These are phyloP conservation scores for Apus apus DNA, from an alignment of 2,113 vertebrate genomes.

Conservation along the genomic window DNA sequence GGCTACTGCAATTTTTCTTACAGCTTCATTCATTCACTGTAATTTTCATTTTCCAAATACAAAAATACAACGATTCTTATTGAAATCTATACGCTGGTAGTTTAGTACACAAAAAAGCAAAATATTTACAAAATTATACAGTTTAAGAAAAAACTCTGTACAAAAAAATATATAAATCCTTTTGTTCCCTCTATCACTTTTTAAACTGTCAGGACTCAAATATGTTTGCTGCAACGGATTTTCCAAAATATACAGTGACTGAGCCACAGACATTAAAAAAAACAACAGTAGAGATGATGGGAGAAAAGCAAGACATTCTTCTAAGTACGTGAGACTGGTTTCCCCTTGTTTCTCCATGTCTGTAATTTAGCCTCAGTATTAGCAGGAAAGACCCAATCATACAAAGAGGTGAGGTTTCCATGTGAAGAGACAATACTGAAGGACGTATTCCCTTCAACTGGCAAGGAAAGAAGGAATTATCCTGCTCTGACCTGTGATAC, in stretches of 20 bases:
- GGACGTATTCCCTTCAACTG: neutral
- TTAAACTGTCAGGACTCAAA: conserved; percentile 75
- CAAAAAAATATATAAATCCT: conserved; percentile 86
- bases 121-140: conserved; percentile 88
- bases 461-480: neutral
- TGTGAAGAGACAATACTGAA: neutral
- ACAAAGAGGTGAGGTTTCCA: conserved; percentile 18
- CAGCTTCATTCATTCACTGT: conserved; percentile 77
- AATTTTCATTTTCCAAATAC: conserved; percentile 79
- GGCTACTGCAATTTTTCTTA: conserved; percentile 73
- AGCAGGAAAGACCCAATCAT: conserved; percentile 14
- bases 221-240: conserved; percentile 67
- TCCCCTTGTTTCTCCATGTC: conserved; percentile 6
- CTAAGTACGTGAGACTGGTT: neutral
- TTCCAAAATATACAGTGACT: conserved; percentile 73
- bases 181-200: conserved; percentile 79
- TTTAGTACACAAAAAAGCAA: conserved; percentile 83
- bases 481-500: neutral
- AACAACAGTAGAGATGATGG: conserved; percentile 33
- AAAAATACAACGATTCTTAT: conserved; percentile 88
- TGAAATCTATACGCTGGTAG: conserved; percentile 83
- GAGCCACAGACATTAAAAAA: conserved; percentile 70
- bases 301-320: conserved; percentile 70
- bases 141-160: conserved; percentile 85
- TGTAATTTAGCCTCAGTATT: conserved; percentile 41